Evolutionary conservation across 1,140 invertebrate species (phyloP).

Genomic region (Carposina sasakii): DNA sequence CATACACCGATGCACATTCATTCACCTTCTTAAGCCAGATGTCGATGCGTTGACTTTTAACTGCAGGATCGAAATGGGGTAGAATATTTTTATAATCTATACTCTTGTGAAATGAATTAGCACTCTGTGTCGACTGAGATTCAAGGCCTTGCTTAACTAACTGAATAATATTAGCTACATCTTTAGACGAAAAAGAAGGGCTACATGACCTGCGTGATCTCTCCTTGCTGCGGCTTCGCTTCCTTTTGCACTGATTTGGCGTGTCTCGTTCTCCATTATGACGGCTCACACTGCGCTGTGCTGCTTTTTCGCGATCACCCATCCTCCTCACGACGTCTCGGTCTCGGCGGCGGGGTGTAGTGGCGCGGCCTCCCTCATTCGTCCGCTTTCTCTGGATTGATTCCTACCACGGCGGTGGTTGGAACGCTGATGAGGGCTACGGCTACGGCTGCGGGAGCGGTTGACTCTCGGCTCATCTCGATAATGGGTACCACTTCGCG

Average conservation of each 20-base stretch:
- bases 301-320: not conserved
- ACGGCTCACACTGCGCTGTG: no score
- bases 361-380: no score
- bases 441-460: not conserved
- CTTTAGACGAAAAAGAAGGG: not conserved
- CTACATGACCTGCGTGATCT: constrained; percentile 6
- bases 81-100: constrained; percentile 12
- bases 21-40: constrained; percentile 24
- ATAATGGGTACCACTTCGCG: no score
- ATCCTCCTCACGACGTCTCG: not conserved
- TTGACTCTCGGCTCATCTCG: no score
- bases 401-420: no score
- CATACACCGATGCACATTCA: constrained; percentile 20
- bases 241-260: no score
- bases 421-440: no score
- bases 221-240: no score
- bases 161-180: not conserved
- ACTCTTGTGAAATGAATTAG: not conserved
- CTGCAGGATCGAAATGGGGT: constrained; percentile 20
- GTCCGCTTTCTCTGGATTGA: no score
- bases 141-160: not conserved
- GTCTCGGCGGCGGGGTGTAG: no score
- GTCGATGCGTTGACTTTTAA: constrained; percentile 18
- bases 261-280: no score
- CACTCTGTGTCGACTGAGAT: not conserved